Conservation (phyloP, 2,113 vertebrate genomes). For the Ardeotis arabs region DNA sequence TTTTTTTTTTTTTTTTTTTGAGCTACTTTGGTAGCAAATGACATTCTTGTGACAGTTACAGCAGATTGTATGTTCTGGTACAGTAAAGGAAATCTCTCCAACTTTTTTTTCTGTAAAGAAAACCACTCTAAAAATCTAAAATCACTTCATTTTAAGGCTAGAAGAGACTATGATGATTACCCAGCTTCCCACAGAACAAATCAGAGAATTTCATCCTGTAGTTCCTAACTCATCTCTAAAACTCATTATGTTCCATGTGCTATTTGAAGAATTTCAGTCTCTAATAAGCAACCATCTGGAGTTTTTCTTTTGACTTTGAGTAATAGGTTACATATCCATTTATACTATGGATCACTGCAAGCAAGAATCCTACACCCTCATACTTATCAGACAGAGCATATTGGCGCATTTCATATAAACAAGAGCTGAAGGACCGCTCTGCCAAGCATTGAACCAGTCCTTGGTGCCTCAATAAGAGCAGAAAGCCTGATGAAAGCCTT, state of each 20-base stretch:
- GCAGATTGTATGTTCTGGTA: slow-evolving; percentile 39
- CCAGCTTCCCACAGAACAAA: not conserved
- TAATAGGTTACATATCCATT: not conserved
- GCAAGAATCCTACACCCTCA: not conserved
- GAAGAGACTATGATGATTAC: not conserved
- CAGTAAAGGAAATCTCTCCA: not conserved
- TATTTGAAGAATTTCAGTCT: not conserved
- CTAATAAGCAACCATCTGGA: not conserved
- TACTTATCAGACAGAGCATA: not conserved
- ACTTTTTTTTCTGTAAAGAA: not conserved
- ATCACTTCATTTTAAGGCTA: not conserved
- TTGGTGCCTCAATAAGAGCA: not conserved
- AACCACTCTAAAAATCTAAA: not conserved
- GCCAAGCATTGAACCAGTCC: not conserved
- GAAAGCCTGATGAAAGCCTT: not conserved
- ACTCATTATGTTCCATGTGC: not conserved
- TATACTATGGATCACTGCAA: not conserved
- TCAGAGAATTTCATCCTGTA: not conserved
- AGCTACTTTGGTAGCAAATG: not conserved
- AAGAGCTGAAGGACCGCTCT: not conserved
- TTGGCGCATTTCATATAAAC: not conserved
- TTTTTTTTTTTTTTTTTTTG: not conserved
- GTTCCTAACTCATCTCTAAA: not conserved
- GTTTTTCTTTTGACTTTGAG: not conserved
- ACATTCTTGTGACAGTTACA: not conserved